A percentile compares a stretch with the other conserved stretches of the same genome.
These are phyloP conservation scores for Phainopepla nitens DNA, from an alignment of 2,113 vertebrate species.

Conservation along the genomic window DNA sequence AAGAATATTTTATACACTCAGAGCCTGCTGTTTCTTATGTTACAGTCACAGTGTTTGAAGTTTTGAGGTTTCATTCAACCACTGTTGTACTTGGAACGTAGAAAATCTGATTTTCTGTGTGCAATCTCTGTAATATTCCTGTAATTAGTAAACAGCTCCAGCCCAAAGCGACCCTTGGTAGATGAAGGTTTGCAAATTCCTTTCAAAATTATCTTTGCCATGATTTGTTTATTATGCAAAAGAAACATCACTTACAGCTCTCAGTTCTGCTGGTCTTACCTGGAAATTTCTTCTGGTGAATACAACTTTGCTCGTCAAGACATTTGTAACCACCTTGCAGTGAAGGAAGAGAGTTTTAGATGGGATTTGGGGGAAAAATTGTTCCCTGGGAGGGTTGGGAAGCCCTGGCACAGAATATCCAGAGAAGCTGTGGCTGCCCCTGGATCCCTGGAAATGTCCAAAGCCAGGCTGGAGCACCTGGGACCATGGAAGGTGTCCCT, in stretches of 20 bases:
- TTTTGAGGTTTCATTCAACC: background rate
- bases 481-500: accelerated
- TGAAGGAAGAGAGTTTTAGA: background rate
- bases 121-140: background rate
- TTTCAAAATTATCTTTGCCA: background rate
- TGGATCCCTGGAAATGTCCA: background rate
- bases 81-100: background rate
- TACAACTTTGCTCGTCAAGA: background rate
- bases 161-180: background rate
- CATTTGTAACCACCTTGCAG: background rate
- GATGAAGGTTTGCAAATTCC: background rate
- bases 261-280: background rate
- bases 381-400: background rate
- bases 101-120: background rate
- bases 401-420: background rate
- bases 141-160: background rate
- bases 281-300: background rate
- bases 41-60: no score
- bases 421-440: background rate
- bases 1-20: background rate
- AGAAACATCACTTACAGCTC: background rate
- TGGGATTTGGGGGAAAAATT: background rate
- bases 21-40: background rate
- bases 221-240: background rate
- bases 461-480: background rate